These are phyloP conservation scores for Muntiacus muntjak DNA, from an alignment of 2,113 vertebrate genomes.

Conservation along the genomic window DNA sequence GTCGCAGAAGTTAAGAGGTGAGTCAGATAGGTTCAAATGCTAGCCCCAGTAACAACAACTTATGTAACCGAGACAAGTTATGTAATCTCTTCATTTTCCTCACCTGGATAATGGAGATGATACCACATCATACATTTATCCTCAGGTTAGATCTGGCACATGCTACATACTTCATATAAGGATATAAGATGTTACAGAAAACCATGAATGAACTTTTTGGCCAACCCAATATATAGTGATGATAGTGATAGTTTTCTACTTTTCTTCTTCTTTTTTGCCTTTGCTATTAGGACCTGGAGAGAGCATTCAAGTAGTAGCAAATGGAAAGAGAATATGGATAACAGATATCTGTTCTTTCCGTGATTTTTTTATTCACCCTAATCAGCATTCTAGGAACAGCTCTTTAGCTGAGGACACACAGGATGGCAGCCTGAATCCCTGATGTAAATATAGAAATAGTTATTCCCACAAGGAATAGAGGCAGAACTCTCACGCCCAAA, in stretches of 20 bases:
- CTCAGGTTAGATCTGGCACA: background rate
- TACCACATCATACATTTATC: background rate
- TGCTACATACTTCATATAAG: background rate
- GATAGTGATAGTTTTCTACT: background rate
- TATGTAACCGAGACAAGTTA: background rate
- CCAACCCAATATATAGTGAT: background rate
- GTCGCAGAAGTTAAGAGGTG: background rate
- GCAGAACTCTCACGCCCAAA: background rate
- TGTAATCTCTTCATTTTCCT: background rate
- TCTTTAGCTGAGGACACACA: background rate
- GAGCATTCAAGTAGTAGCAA: background rate
- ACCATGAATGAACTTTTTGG: background rate
- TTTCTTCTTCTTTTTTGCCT: background rate
- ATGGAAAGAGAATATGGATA: background rate
- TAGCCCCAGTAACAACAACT: background rate
- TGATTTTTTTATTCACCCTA: background rate
- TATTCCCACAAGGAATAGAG: background rate
- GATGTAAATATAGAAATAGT: slow-evolving; percentile 45
- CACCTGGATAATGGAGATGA: background rate
- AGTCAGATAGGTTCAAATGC: background rate
- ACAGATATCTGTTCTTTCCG: background rate
- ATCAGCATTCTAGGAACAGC: background rate
- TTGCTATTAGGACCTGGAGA: background rate
- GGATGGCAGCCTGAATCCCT: background rate
- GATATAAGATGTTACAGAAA: background rate